Base-by-base conservation (phyloP, 2,113 vertebrate species). In the Serilophus lunatus region DNA sequence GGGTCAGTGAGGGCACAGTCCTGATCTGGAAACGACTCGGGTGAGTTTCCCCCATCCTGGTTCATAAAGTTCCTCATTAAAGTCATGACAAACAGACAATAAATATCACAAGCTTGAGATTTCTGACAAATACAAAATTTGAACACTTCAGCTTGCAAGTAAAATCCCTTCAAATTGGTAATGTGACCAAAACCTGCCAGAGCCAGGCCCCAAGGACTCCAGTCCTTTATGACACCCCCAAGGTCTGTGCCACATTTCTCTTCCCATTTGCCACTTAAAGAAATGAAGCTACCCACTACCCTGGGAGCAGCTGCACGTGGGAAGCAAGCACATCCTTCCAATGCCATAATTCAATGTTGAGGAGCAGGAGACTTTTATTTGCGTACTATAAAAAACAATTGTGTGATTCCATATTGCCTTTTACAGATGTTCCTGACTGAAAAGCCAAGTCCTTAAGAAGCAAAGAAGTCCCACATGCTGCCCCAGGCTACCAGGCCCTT, bases 241-340 rank as follows among this genome's bases (percentile, higher is more conserved):
- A n/a, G 19, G 5, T 70, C 64, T 3, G 1, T 31, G 40, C 9
- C 53, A 60, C 0, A 0, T 12, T 84, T 33, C 33, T 20, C 14
- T 54, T 45, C 45, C 61, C 29, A 54, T 36, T 10, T 60, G 36
- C 68, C n/a, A 36, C 47, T 45, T 65, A 65, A 3, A 88, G 49
- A 80, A 76, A 45, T 4, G 2, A 88, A 53, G 17, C 15, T 20
- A 13, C 18, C 54, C 26, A 25, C 53, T 11, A 44, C 7, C 42
- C 10, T 68, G 40, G 20, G 87, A 71, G 4, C 17, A 4, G 25
- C 0, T 45, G 31, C 10, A 56, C 40, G 69, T 13, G 54, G 49
- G 72, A 90, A 79, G n/a, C 31, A 86, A 68, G 10, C 69, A 42
- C 20, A 81, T 10, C 6, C 42, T 88, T 66, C 50, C 64, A 88